phyloP scores from a whole-genome alignment of 2,797 vertebrate species.

The Urosaurus nigricauda region DNA sequence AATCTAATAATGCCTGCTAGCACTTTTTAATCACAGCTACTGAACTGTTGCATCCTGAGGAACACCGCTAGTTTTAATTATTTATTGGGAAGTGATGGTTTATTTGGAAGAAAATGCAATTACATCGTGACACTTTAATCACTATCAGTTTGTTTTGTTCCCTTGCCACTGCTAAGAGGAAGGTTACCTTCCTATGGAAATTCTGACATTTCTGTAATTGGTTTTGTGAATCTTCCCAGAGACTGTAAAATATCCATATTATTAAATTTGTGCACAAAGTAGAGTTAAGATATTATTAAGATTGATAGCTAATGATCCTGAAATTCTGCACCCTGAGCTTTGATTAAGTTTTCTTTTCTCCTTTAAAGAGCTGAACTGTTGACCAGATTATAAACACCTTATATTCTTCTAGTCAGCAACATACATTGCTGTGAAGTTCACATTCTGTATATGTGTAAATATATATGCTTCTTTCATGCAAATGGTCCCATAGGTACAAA shows the following conservation, averaged over 20 bases:
- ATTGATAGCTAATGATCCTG: slow-evolving; percentile 60
- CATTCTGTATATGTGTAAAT: background rate
- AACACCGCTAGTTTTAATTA: slow-evolving; percentile 75
- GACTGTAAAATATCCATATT: slow-evolving; percentile 54
- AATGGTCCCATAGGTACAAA: background rate
- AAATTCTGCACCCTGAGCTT: slow-evolving; percentile 44
- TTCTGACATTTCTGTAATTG: slow-evolving; percentile 70
- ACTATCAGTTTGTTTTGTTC: slow-evolving; percentile 71
- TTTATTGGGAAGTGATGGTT: slow-evolving; percentile 73
- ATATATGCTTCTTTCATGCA: background rate
- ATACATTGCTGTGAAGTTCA: background rate
- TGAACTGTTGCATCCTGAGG: slow-evolving; percentile 66
- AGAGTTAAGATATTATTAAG: slow-evolving; percentile 61
- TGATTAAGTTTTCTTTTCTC: slow-evolving; percentile 42
- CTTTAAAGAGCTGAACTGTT: slow-evolving; percentile 27
- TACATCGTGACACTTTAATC: slow-evolving; percentile 75
- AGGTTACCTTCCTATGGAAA: slow-evolving; percentile 68
- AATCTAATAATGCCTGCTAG: slow-evolving; percentile 70
- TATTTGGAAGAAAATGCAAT: slow-evolving; percentile 76
- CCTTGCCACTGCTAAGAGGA: slow-evolving; percentile 67
- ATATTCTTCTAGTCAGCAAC: slow-evolving; percentile 28
- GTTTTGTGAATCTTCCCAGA: slow-evolving; percentile 65
- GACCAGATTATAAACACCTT: slow-evolving; percentile 21
- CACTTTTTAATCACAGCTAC: slow-evolving; percentile 74
- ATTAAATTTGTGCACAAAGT: slow-evolving; percentile 63